Conservation (phyloP, 2,888 invertebrate species). For the Pharmacophagus antenor region DNA sequence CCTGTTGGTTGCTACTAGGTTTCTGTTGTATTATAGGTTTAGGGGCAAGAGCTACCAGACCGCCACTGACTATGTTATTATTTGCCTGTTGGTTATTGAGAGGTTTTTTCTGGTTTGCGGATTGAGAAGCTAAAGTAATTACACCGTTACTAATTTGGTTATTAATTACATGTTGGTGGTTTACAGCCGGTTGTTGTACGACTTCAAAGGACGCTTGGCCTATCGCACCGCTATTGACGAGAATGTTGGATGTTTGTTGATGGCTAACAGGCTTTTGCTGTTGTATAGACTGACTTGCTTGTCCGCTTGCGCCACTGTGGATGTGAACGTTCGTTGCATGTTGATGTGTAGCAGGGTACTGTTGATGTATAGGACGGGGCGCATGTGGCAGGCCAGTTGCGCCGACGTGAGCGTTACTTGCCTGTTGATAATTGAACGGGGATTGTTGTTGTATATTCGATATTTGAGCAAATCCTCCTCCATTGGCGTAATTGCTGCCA, state of each 20-base stretch:
- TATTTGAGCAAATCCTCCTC: constrained; percentile 54
- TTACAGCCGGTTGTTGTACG: constrained; percentile 29
- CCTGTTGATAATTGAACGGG: constrained; percentile 29
- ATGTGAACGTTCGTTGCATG: not conserved
- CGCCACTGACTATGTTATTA: not conserved
- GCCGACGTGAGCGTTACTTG: not conserved
- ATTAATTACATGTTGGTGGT: not conserved
- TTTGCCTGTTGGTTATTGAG: not conserved
- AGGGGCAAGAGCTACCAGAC: not conserved
- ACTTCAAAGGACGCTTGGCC: constrained; percentile 2
- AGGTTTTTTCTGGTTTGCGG: not conserved
- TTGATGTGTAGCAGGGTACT: constrained; percentile 13
- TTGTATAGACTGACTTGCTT: not conserved
- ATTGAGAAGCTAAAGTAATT: not conserved
- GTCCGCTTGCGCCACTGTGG: not conserved
- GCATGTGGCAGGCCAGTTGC: not conserved
- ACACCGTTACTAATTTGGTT: not conserved
- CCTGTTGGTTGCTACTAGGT: not conserved
- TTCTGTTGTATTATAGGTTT: not conserved
- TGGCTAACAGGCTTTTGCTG: not conserved
- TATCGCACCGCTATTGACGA: not conserved
- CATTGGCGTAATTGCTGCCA: constrained; percentile 51
- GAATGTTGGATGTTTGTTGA: not conserved
- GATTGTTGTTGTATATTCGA: not conserved
- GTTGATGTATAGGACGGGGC: not conserved